Conservation (phyloP, 1,140 invertebrate genomes). For the Vanessa tameamea region DNA sequence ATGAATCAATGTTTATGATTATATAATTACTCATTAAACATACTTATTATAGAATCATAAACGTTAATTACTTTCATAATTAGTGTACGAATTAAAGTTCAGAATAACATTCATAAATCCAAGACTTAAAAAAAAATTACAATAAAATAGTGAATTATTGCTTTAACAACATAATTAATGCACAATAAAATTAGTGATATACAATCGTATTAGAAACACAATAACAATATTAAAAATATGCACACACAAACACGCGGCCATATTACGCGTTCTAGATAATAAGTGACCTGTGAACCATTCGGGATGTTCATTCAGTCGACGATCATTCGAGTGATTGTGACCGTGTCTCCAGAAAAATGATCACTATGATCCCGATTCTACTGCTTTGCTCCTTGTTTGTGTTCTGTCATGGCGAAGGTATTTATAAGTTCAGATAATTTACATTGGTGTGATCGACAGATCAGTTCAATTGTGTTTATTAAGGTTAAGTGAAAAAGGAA, state of each 20-base stretch:
- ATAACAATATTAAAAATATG: neutral
- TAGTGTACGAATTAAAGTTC: neutral
- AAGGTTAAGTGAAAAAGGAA: conserved; percentile 3
- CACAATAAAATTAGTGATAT: neutral
- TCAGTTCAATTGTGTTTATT: neutral
- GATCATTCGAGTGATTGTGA: conserved; percentile 21
- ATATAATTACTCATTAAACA: no score
- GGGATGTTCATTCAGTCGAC: conserved; percentile 38
- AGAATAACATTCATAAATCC: neutral
- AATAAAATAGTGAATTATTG: no score
- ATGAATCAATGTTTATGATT: neutral
- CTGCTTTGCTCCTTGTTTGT: conserved; percentile 26
- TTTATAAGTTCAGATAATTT: neutral
- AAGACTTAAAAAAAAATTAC: no score
- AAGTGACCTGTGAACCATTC: conserved; percentile 35
- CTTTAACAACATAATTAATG: no score
- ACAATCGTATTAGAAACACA: neutral
- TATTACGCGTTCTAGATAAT: conserved; percentile 34
- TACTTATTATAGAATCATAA: neutral
- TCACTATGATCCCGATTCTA: conserved; percentile 6
- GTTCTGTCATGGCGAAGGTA: conserved; percentile 28
- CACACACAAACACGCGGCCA: neutral
- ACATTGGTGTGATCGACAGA: neutral
- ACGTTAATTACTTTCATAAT: neutral
- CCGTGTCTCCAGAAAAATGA: conserved; percentile 11